Percentiles rank a stretch among this genome's conserved stretches.
Evolutionary conservation across 2,888 invertebrate genomes (phyloP).

Genomic region (Chymomyza fuscimana): DNA sequence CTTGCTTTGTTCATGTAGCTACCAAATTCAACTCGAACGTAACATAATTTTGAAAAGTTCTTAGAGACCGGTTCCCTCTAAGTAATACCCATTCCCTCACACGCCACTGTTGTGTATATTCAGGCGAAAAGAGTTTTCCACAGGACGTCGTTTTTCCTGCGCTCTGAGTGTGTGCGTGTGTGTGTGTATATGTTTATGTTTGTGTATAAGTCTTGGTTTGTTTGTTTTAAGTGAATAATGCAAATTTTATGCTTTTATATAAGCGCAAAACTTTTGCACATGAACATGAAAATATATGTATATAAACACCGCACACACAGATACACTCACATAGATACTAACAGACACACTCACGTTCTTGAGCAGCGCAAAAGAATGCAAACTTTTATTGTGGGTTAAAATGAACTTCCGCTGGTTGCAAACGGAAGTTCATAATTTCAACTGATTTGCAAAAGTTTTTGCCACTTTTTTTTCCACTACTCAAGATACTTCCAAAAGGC

Average conservation of each 20-base stretch:
- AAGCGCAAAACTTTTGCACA: constrained; percentile 72
- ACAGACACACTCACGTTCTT: constrained; percentile 10
- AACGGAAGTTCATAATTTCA: constrained; percentile 75
- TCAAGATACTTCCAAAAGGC: not conserved
- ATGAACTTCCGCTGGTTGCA: constrained; percentile 70
- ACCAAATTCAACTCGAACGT: no score
- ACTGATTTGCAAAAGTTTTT: constrained; percentile 70
- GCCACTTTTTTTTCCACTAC: constrained; percentile 41
- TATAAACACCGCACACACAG: constrained; percentile 18
- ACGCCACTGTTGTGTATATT: constrained; percentile 24
- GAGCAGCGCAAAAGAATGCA: constrained; percentile 49
- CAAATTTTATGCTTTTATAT: constrained; percentile 71
- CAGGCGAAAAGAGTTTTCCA: constrained; percentile 56
- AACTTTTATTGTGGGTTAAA: constrained; percentile 75
- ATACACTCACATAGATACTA: constrained; percentile 5
- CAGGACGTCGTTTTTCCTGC: constrained; percentile 37
- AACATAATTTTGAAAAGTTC: no score
- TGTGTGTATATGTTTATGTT: constrained; percentile 6
- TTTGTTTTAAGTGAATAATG: constrained; percentile 74
- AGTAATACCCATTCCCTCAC: no score
- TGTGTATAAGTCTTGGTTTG: constrained; percentile 36
- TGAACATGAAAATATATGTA: constrained; percentile 62
- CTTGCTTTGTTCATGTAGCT: no score
- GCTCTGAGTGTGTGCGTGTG: constrained; percentile 1
- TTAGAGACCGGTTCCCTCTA: no score